phyloP scores from a whole-genome alignment of 2,888 invertebrate species.

The Eupithecia abbreviata region DNA sequence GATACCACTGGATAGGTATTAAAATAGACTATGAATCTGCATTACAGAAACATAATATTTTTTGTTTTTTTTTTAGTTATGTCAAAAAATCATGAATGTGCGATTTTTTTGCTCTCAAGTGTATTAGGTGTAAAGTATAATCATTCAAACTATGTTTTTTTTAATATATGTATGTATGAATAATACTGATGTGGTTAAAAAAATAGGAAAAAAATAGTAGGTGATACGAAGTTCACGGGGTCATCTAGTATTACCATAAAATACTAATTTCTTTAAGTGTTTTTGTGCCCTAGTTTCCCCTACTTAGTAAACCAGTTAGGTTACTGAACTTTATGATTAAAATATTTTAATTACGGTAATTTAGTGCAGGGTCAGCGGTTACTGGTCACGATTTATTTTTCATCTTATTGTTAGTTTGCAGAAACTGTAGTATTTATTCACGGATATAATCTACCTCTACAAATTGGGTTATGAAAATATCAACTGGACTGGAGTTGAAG shows the following conservation, averaged over 20 bases:
- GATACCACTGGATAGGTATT: too few relatives aligned
- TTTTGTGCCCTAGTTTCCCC: slow-evolving; percentile 2
- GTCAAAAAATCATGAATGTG: too few relatives aligned
- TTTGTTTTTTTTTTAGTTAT: too few relatives aligned
- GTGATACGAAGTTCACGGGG: too few relatives aligned
- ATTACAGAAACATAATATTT: too few relatives aligned
- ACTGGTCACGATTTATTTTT: slow-evolving; percentile 35
- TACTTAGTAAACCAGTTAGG: slow-evolving; percentile 18
- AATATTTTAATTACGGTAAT: slow-evolving; percentile 40
- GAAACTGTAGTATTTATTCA: neutral
- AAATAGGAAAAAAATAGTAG: too few relatives aligned
- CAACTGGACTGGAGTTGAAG: neutral
- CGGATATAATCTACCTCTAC: neutral
- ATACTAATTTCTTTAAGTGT: neutral
- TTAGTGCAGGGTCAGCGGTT: slow-evolving; percentile 38
- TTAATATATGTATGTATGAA: too few relatives aligned
- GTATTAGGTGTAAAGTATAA: too few relatives aligned
- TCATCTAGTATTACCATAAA: neutral
- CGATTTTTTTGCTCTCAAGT: too few relatives aligned
- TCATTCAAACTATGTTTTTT: too few relatives aligned
- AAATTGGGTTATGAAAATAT: neutral
- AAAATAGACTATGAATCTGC: too few relatives aligned
- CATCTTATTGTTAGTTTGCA: slow-evolving; percentile 22
- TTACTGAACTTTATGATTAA: slow-evolving; percentile 29
- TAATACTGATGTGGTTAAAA: too few relatives aligned